A percentile compares a stretch with the other conserved stretches of the same genome.
These are phyloP conservation scores for Emydura subglobosa DNA, from an alignment of 2,113 vertebrate genomes.

Conservation along the genomic window DNA sequence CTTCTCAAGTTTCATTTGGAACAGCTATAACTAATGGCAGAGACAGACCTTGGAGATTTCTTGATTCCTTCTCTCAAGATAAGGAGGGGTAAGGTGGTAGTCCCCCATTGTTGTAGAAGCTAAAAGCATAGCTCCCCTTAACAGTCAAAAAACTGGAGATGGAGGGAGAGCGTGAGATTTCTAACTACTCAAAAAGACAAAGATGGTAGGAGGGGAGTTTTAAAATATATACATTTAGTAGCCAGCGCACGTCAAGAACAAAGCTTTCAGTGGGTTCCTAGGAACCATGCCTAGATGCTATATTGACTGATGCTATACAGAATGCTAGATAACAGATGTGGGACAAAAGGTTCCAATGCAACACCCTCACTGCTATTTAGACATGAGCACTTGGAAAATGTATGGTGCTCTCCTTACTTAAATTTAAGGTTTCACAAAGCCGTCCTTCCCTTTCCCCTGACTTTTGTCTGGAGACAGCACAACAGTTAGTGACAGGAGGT, in stretches of 20 bases:
- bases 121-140: not conserved
- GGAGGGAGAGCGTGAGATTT: not conserved
- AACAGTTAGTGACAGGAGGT: not conserved
- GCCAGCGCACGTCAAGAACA: not conserved
- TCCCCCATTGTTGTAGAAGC: not conserved
- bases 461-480: not conserved
- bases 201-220: not conserved
- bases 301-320: not conserved
- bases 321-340: not conserved
- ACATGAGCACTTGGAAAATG: not conserved
- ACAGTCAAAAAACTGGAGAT: not conserved
- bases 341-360: not conserved
- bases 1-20: not conserved
- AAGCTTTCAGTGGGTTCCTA: not conserved
- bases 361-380: not conserved
- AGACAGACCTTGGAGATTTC: not conserved
- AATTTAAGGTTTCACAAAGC: not conserved
- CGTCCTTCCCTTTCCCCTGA: not conserved
- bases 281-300: not conserved
- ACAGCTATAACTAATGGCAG: not conserved
- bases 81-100: not conserved
- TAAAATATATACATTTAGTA: not conserved
- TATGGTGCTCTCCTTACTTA: not conserved
- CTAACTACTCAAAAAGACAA: not conserved
- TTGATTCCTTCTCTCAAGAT: not conserved